These are phyloP conservation scores for Zonitis immaculata DNA, from an alignment of 2,888 invertebrate genomes.

Conservation along the genomic window DNA sequence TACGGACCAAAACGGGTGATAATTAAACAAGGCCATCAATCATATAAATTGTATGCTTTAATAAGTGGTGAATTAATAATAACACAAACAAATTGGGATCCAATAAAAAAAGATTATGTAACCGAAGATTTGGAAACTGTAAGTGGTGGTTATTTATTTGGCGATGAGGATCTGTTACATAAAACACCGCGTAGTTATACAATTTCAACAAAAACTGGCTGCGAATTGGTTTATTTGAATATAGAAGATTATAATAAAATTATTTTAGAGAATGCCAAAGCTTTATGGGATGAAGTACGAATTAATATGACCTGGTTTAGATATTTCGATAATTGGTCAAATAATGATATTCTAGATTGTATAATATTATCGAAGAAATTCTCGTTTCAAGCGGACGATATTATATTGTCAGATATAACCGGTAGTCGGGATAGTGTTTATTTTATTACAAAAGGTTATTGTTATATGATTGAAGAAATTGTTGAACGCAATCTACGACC, in stretches of 20 bases:
- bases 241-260: constrained; percentile 60
- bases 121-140: constrained; percentile 53
- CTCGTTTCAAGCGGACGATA: constrained; percentile 54
- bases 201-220: constrained; percentile 54
- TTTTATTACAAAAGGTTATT: constrained; percentile 57
- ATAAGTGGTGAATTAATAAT: constrained; percentile 57
- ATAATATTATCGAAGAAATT: constrained; percentile 62
- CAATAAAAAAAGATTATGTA: constrained; percentile 48
- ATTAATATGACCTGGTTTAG: constrained; percentile 58
- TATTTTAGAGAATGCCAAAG: constrained; percentile 55
- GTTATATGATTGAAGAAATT: constrained; percentile 58
- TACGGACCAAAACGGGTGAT: constrained; percentile 56
- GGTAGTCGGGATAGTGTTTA: constrained; percentile 48
- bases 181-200: constrained; percentile 59
- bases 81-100: constrained; percentile 53
- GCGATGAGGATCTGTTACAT: constrained; percentile 62
- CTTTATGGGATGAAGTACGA: constrained; percentile 60
- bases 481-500: constrained; percentile 33
- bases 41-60: constrained; percentile 60
- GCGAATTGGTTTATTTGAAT: constrained; percentile 61
- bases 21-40: constrained; percentile 58
- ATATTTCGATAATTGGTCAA: constrained; percentile 60
- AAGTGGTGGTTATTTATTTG: constrained; percentile 60
- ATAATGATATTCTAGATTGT: constrained; percentile 58
- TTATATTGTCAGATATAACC: constrained; percentile 52